phyloP scores from a whole-genome alignment of 2,888 invertebrate species.

The Meloe dianella region DNA sequence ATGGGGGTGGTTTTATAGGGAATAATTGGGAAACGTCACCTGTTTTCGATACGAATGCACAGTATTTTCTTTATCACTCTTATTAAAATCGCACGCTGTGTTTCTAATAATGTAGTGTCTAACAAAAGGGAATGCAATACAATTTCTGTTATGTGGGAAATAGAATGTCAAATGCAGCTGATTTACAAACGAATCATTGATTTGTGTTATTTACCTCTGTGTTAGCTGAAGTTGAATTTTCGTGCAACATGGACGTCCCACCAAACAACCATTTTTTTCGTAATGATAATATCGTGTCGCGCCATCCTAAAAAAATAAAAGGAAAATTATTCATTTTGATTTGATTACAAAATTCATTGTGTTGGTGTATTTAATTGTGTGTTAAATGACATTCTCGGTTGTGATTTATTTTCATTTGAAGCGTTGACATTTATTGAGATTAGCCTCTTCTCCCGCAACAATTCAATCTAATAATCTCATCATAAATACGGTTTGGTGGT shows the following conservation, averaged over 20 bases:
- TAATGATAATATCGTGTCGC: slow-evolving; percentile 72
- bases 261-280: slow-evolving; percentile 70
- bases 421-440: slow-evolving; percentile 48
- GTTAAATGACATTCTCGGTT: slow-evolving; percentile 41
- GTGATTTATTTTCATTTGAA: slow-evolving; percentile 33
- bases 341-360: slow-evolving; percentile 12
- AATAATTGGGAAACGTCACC: slow-evolving; percentile 11
- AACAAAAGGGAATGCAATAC: neutral
- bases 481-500: slow-evolving; percentile 42
- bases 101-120: neutral
- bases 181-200: neutral
- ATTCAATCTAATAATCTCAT: slow-evolving; percentile 44
- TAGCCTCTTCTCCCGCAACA: slow-evolving; percentile 42
- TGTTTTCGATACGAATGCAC: neutral
- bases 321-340: too few species aligned
- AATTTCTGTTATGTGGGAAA: slow-evolving; percentile 22
- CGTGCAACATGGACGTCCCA: slow-evolving; percentile 61
- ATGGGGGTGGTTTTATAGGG: neutral
- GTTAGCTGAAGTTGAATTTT: slow-evolving; percentile 53
- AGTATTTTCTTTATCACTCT: neutral
- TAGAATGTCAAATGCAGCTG: slow-evolving; percentile 33
- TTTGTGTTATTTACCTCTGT: slow-evolving; percentile 48
- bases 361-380: slow-evolving; percentile 48
- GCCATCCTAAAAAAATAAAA: slow-evolving; percentile 73
- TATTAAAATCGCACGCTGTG: slow-evolving; percentile 11